Evolutionary conservation across 2,797 vertebrate species (phyloP).

Genomic region (Acanthurus tractus): DNA sequence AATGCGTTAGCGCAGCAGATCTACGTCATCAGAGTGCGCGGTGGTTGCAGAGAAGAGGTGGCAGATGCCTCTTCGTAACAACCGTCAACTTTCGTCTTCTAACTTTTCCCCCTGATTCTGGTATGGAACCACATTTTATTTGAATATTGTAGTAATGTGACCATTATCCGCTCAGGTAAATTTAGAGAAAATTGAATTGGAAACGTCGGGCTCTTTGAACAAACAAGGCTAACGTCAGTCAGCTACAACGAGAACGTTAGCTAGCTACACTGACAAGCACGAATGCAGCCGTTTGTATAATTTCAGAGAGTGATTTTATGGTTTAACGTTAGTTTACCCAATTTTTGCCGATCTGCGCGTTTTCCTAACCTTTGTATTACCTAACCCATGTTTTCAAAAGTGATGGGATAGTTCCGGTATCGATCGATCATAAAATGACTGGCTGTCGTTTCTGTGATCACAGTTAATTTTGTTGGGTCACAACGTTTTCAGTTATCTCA

Average conservation of each 20-base stretch:
- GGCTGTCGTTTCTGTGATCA: not conserved
- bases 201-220: not conserved
- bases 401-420: not conserved
- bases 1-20: not conserved
- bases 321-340: no score
- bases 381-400: not conserved
- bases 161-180: not conserved
- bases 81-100: slow-evolving; percentile 36
- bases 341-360: not conserved
- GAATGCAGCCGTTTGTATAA: not conserved
- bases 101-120: slow-evolving; percentile 54
- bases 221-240: slow-evolving; percentile 19
- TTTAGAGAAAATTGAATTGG: accelerated
- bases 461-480: no score
- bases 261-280: slow-evolving; percentile 21
- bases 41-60: slow-evolving; percentile 53
- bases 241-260: slow-evolving; percentile 52
- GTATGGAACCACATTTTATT: slow-evolving; percentile 47
- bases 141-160: accelerated
- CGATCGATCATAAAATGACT: not conserved
- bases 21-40: slow-evolving; percentile 73
- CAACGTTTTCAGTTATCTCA: no score
- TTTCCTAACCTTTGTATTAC: not conserved
- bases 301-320: not conserved
- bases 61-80: slow-evolving; percentile 72